Base-by-base conservation (phyloP, 1,140 invertebrate species). In the Formica selysi region DNA sequence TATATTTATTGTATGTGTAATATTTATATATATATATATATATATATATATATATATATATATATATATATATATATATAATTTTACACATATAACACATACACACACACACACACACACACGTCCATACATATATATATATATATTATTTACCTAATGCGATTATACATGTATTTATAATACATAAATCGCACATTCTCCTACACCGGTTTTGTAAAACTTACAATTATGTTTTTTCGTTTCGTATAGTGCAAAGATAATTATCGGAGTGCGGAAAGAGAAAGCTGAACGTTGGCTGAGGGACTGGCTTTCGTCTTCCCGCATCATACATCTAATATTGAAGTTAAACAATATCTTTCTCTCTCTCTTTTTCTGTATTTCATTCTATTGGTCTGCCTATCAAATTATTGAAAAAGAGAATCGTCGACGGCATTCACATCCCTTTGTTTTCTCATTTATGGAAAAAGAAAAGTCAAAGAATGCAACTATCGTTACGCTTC, bases 401-500 rank as follows among this genome's bases (percentile, higher is more conserved):
- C 68, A 10, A 89, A 68, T 89, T 74, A 68, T 59, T 48, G 32
- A 85, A 79, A 67, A 76, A 78, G 65, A 87, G 54, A 36, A 54
- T 89, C 70, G 57, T 89, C 19, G 19, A 70, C 32, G 29, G 65
- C 29, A 54, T 57, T 73, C 64, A 76, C 65, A 19, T 85, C 2
- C 32, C 48, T 78, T 68, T 76, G 73, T 29, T 64, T 48, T 78
- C 38, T 80, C 64, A 8, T 86, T 71, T 76, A 76, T 74, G 68
- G 86, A 67, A 73, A 76, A 89, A 84, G 16, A 51, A 32, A 78
- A 79, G 22, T 74, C 79, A 29, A 89, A 76, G 78, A 91, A 87
- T 90, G 86, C 74, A 91, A 89, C 89, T 86, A 59, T 91, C 84
- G 81, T 89, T 87, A 88, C 67, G 76, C 78, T 86, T 90, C 86